These are phyloP conservation scores for Toxonevra muliebris DNA, from an alignment of 2,888 invertebrate genomes.

Conservation along the genomic window DNA sequence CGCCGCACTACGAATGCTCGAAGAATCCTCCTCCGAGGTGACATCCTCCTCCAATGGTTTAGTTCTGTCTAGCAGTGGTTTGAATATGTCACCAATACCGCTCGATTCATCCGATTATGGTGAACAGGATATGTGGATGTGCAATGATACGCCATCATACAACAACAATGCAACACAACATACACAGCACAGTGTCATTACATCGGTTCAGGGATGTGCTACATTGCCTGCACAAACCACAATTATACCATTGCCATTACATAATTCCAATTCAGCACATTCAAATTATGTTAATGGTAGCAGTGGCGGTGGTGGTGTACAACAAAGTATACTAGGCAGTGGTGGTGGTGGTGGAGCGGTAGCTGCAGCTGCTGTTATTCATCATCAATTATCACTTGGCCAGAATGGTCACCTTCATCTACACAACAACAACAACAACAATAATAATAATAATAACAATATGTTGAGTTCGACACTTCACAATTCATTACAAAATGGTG, in stretches of 20 bases:
- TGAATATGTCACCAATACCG: slow-evolving; percentile 81
- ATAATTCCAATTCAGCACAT: slow-evolving; percentile 31
- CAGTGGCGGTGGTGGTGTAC: slow-evolving; percentile 14
- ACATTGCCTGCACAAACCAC: slow-evolving; percentile 67
- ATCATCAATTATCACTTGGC: slow-evolving; percentile 12
- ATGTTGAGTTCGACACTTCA: slow-evolving; percentile 20
- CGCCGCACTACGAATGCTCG: slow-evolving; percentile 74
- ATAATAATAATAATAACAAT: slow-evolving; percentile 18
- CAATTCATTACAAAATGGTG: slow-evolving; percentile 43
- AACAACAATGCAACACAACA: slow-evolving; percentile 46
- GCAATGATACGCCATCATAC: slow-evolving; percentile 67
- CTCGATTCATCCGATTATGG: slow-evolving; percentile 78
- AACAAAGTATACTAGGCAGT: too few species aligned
- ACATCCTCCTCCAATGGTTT: slow-evolving; percentile 74
- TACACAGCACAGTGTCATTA: slow-evolving; percentile 66
- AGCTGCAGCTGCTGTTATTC: background rate
- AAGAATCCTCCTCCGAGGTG: slow-evolving; percentile 79
- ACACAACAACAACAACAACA: slow-evolving; percentile 29
- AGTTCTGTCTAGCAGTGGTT: slow-evolving; percentile 72
- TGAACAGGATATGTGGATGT: slow-evolving; percentile 82
- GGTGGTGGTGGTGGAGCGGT: slow-evolving; percentile 38
- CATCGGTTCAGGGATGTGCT: slow-evolving; percentile 66
- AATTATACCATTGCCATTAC: slow-evolving; percentile 67
- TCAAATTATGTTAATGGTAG: slow-evolving; percentile 22
- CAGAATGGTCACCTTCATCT: slow-evolving; percentile 44